Percentiles rank a stretch among this genome's conserved stretches.
These are phyloP conservation scores for Andrena fulva DNA, from an alignment of 2,888 invertebrate species.

Conservation along the genomic window DNA sequence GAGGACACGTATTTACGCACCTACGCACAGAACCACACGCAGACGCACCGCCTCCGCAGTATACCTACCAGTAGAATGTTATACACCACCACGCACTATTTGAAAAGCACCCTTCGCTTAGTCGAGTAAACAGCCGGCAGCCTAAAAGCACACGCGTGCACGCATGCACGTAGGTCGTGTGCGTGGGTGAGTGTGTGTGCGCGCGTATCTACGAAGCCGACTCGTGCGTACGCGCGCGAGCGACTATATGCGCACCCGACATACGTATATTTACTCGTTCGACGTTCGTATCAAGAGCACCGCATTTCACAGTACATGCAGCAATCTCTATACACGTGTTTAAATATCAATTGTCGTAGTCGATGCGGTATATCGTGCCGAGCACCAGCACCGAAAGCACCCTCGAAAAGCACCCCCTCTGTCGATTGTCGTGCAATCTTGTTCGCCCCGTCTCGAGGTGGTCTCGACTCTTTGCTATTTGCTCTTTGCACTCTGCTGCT, in stretches of 20 bases:
- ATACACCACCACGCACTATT: slow-evolving; percentile 56
- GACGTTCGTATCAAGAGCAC: slow-evolving; percentile 40
- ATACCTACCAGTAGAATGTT: not conserved
- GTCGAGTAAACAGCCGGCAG: slow-evolving; percentile 29
- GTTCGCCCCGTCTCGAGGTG: slow-evolving; percentile 57
- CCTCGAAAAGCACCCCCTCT: slow-evolving; percentile 77
- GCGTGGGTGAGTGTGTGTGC: slow-evolving; percentile 54
- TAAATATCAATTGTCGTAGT: slow-evolving; percentile 68
- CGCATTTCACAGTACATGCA: slow-evolving; percentile 48
- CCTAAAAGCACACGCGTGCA: slow-evolving; percentile 49
- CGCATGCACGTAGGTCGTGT: slow-evolving; percentile 51
- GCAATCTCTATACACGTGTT: slow-evolving; percentile 42
- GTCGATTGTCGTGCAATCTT: slow-evolving; percentile 75
- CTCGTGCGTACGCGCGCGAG: slow-evolving; percentile 44
- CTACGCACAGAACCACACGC: slow-evolving; percentile 40
- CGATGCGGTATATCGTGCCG: slow-evolving; percentile 76
- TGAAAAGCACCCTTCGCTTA: slow-evolving; percentile 37
- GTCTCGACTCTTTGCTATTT: slow-evolving; percentile 41
- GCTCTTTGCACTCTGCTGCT: not conserved
- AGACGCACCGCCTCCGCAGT: slow-evolving; percentile 22
- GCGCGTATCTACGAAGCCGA: slow-evolving; percentile 44
- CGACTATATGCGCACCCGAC: slow-evolving; percentile 37
- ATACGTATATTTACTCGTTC: slow-evolving; percentile 22
- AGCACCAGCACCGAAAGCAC: slow-evolving; percentile 82
- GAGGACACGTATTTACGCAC: slow-evolving; percentile 41